These are phyloP conservation scores for Parazoanthus darwini DNA, from an alignment of 92 coral and sea anemone genomes.

Conservation along the genomic window DNA sequence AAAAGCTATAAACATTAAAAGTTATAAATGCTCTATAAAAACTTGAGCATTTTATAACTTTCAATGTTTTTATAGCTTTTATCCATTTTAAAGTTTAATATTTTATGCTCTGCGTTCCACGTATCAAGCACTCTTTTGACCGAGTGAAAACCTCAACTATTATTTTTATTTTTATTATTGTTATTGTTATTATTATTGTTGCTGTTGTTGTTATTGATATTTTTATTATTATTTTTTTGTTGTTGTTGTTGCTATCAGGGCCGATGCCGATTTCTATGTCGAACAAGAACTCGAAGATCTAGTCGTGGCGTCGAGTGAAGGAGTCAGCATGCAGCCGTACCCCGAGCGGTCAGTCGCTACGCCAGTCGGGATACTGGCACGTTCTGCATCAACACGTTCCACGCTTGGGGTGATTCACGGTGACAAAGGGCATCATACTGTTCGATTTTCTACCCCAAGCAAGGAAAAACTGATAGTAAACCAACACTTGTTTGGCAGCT, in stretches of 20 bases:
- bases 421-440: conserved; percentile 35
- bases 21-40: too few relatives aligned
- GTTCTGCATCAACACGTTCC: conserved; percentile 21
- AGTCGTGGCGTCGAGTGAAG: conserved; percentile 9
- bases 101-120: too few relatives aligned
- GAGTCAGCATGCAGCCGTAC: background rate
- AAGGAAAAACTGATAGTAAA: conserved; percentile 7
- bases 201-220: too few relatives aligned
- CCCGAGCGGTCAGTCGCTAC: conserved; percentile 1
- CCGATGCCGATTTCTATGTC: background rate
- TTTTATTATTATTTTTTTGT: too few relatives aligned
- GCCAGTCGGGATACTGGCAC: conserved; percentile 7
- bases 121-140: too few relatives aligned
- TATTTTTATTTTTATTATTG: too few relatives aligned
- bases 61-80: too few relatives aligned
- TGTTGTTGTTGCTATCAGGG: background rate
- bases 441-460: conserved; percentile 13
- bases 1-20: too few relatives aligned
- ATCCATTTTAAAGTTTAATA: too few relatives aligned
- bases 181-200: too few relatives aligned
- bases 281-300: conserved; percentile 18
- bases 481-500: conserved; percentile 15
- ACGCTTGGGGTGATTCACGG: conserved; percentile 34
- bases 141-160: too few relatives aligned
- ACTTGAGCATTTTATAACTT: too few relatives aligned